Conservation (phyloP, 1,140 invertebrate genomes). For the Zaprionus vittiger region DNA sequence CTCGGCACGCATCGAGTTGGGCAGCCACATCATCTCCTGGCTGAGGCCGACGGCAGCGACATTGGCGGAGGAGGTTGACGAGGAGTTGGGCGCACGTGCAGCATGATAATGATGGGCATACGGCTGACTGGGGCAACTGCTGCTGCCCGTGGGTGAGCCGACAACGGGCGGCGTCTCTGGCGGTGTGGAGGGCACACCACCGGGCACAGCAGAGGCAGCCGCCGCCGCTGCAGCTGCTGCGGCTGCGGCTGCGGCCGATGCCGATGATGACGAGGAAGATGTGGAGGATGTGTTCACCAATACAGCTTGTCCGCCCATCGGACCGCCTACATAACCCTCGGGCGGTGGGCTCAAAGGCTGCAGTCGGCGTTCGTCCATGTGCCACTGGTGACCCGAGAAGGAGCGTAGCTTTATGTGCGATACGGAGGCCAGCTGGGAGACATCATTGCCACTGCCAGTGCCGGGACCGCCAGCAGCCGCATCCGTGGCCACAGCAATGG, state of each 20-base stretch:
- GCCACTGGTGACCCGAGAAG: constrained; percentile 78
- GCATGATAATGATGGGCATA: constrained; percentile 81
- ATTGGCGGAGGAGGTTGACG: constrained; percentile 84
- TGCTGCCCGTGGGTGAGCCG: constrained; percentile 79
- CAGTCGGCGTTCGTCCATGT: constrained; percentile 86
- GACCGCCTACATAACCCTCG: constrained; percentile 85
- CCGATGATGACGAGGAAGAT: constrained; percentile 36
- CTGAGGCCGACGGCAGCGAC: constrained; percentile 87
- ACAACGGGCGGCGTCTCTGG: constrained; percentile 83
- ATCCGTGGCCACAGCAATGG: constrained; percentile 44
- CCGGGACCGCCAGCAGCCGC: constrained; percentile 24
- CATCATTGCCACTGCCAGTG: constrained; percentile 36
- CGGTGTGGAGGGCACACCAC: constrained; percentile 83
- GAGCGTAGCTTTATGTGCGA: constrained; percentile 74
- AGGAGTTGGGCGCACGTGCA: constrained; percentile 63
- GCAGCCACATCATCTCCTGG: constrained; percentile 91
- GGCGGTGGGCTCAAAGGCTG: constrained; percentile 87
- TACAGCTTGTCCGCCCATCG: constrained; percentile 79
- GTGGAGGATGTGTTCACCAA: constrained; percentile 71
- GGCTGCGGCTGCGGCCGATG: constrained; percentile 32
- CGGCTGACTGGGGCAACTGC: constrained; percentile 70
- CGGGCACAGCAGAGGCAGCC: constrained; percentile 63
- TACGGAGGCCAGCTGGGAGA: constrained; percentile 58
- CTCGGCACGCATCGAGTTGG: constrained; percentile 89
- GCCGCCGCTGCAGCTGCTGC: constrained; percentile 37